A percentile compares a stretch with the other conserved stretches of the same genome.
Conservation (phyloP, 2,113 vertebrate genomes). For the Labrus mixtus region DNA sequence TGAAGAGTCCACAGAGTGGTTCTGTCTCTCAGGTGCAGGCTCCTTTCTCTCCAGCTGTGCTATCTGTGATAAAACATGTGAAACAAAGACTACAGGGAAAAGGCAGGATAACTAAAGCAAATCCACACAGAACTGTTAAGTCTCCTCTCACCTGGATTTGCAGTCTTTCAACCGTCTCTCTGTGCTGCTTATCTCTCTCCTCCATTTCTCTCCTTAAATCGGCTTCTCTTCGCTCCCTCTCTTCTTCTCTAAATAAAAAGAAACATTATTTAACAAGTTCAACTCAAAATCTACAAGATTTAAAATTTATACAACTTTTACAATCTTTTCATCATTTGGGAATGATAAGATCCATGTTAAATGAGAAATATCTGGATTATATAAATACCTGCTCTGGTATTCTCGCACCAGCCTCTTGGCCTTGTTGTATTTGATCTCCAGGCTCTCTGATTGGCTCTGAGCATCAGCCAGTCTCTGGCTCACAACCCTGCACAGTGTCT, state of each 20-base stretch:
- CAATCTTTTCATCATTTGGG: not conserved
- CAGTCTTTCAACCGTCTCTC: slow-evolving; percentile 81
- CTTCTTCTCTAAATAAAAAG: slow-evolving; percentile 81
- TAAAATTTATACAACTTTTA: not conserved
- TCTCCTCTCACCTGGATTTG: slow-evolving; percentile 67
- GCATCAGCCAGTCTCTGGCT: slow-evolving; percentile 91
- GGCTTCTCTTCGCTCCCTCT: slow-evolving; percentile 85
- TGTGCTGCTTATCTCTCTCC: slow-evolving; percentile 84
- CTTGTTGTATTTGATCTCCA: slow-evolving; percentile 91
- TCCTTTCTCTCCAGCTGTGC: slow-evolving; percentile 58
- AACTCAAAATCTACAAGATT: not conserved
- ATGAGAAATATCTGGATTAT: not conserved
- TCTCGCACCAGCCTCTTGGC: slow-evolving; percentile 90
- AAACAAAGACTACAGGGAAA: slow-evolving; percentile 26
- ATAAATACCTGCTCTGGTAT: slow-evolving; percentile 88
- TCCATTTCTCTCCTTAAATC: slow-evolving; percentile 84
- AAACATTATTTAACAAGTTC: not conserved
- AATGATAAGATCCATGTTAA: not conserved
- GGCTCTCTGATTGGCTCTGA: slow-evolving; percentile 89
- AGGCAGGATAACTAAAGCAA: slow-evolving; percentile 1
- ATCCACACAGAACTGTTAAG: slow-evolving; percentile 5
- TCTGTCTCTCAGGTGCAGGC: slow-evolving; percentile 43
- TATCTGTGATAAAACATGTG: slow-evolving; percentile 59
- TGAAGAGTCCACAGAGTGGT: slow-evolving; percentile 63
- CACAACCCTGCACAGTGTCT: slow-evolving; percentile 90